phyloP scores from a whole-genome alignment of 2,797 vertebrate genomes.

The Mus spretus region DNA sequence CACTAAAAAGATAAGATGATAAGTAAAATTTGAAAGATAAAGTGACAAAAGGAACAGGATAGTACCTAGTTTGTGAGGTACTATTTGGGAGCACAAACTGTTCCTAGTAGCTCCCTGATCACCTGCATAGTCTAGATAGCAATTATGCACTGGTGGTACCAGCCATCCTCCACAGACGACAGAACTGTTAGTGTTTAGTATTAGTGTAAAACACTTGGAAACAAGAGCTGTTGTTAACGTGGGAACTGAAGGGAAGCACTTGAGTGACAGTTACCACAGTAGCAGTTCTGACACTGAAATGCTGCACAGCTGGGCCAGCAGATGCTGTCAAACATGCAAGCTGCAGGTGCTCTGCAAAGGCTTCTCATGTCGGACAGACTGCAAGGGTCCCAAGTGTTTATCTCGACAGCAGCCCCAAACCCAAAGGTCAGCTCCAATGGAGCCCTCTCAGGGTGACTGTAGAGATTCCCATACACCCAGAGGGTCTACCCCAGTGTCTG shows the following conservation, averaged over 20 bases:
- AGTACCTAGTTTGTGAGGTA: background rate
- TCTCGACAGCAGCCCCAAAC: background rate
- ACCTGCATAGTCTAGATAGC: background rate
- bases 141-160: background rate
- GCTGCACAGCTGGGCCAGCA: background rate
- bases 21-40: background rate
- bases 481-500: background rate
- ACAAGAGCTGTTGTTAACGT: slow-evolving; percentile 37
- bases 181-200: slow-evolving; percentile 6
- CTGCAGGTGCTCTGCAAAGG: background rate
- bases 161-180: background rate
- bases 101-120: background rate
- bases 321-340: background rate
- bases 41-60: background rate
- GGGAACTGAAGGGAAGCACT: slow-evolving; percentile 2
- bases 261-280: background rate
- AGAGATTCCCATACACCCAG: background rate
- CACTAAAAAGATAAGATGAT: background rate
- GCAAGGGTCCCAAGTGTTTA: background rate
- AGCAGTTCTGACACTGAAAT: slow-evolving; percentile 32
- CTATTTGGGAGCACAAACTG: background rate
- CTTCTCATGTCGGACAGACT: slow-evolving; percentile 1
- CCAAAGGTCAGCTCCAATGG: background rate
- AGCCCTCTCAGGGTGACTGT: background rate
- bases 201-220: slow-evolving; percentile 20